Percentiles rank a stretch among this genome's conserved stretches.
These are phyloP conservation scores for Intellagama lesueurii DNA, from an alignment of 2,797 vertebrate species.

Conservation along the genomic window DNA sequence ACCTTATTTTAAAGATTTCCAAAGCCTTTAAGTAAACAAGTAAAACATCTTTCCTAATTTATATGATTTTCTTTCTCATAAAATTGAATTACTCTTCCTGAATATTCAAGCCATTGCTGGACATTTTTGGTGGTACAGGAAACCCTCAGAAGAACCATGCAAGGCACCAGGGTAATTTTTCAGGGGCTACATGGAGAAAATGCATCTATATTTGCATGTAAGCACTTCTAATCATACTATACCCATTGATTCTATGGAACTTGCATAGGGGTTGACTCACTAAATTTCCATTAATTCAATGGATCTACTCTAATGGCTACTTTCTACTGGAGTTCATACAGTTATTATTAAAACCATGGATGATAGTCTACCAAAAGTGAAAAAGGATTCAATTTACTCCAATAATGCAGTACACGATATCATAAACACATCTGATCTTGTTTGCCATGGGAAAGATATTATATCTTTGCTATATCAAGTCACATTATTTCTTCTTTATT, in stretches of 20 bases:
- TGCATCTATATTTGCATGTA: not conserved
- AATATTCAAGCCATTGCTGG: not conserved
- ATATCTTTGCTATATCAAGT: not conserved
- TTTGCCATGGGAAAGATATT: not conserved
- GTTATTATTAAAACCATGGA: not conserved
- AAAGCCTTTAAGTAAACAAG: not conserved
- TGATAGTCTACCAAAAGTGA: not conserved
- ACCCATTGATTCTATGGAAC: too few species aligned
- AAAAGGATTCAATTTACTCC: not conserved
- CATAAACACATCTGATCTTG: not conserved
- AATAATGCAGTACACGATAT: not conserved
- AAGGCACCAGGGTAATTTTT: not conserved
- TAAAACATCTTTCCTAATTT: not conserved
- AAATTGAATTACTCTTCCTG: not conserved
- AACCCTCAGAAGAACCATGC: not conserved
- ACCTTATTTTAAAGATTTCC: not conserved
- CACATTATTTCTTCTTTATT: not conserved
- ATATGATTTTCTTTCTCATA: not conserved
- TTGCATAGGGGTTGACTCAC: too few species aligned
- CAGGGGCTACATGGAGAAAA: not conserved
- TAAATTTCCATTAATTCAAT: too few species aligned
- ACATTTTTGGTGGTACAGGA: not conserved
- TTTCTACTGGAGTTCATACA: too few species aligned
- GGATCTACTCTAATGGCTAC: too few species aligned
- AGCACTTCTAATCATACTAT: not conserved